Percentiles rank a stretch among this genome's conserved stretches.
These are phyloP conservation scores for Macaca fascicularis DNA, from an alignment of 2,113 vertebrate genomes.

Conservation along the genomic window T2T-MFA8v1.1 NC_088378.1:74058001-74058500, in stretches of 20 bases:
- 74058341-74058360: neutral
- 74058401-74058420: neutral
- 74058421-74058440: neutral
- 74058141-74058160: neutral
- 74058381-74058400: neutral
- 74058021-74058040: neutral
- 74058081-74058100: neutral
- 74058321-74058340: neutral
- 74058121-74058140: neutral
- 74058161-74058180: slow-evolving; percentile 15
- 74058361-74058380: neutral
- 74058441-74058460: neutral
- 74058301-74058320: neutral
- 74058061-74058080: neutral
- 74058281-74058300: neutral
- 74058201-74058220: neutral
- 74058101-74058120: neutral
- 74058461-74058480: neutral
- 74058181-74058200: slow-evolving; percentile 14
- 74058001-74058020: neutral
- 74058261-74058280: neutral
- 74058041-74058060: neutral
- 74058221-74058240: neutral
- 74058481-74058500: neutral
- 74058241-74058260: neutral